Evolutionary conservation across 2,888 invertebrate species (phyloP), one percentile per base, ranked within the genome.

Genomic region (Ganaspis brasiliensis): DNA sequence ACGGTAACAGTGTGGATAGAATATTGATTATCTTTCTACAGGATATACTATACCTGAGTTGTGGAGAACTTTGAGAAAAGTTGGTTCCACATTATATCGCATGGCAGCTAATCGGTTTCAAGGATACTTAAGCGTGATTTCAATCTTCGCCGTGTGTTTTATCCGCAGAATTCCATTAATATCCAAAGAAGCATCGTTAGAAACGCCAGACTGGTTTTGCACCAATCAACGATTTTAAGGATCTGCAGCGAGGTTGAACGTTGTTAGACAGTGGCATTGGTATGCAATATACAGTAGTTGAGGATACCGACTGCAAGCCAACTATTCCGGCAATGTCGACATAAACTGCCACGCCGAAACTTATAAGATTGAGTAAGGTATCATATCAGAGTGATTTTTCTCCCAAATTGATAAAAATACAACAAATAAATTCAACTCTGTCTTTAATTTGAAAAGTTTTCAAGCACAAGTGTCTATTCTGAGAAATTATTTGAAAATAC

Each of bases 201-300:
- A 24, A 40, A 56, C 24, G 26, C 56, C 24, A 56, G 24, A 56
- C 56, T 56, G 56, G 12, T 12, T 56, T 26, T 56, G 14, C 2
- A 71, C 70, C 70, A 74, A 77, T 77, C 77, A 57, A 74, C 74
- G 26, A 55, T 74, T 77, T 77, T 74, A 74, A 40, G 74, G 77
- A 77, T 77, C 59, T n/a, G 21, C 74, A 55, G 70, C 61, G 21
- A 45, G 70, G 52, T 52, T 35, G 16, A 24, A 10, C 9, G 67
- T 49, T 16, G 31, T 49, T 71, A 35, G 52, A 35, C 14, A 71
- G 55, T 55, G 75, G 75, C 82, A 84, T 85, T 72, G 84, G 82
- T 84, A 84, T 86, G 86, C 85, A 86, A 85, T 85, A 86, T 83
- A 85, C 81, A 85, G 81, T 79, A 76, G 78, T 84, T 79, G 79